Base-by-base conservation (phyloP, 2,888 invertebrate genomes). In the Pheosia gnoma region DNA sequence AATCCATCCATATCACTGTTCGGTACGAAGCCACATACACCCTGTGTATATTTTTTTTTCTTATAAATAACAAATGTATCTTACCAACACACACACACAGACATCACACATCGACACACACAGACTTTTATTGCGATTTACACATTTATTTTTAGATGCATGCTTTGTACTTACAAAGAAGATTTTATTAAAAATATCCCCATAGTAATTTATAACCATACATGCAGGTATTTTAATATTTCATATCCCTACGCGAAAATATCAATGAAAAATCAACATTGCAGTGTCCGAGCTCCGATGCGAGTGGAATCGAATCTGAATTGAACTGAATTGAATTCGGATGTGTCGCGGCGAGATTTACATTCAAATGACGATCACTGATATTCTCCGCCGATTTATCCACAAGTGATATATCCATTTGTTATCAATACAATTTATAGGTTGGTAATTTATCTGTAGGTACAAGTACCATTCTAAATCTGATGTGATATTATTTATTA, bases 281-380 rank as follows among this genome's bases (percentile, higher is more conserved):
- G 56, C 55, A 58, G 47, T 47, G 52, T 49, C 62, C 58, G 55
- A 59, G 62, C 62, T 65, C 66, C 66, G 66, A 75, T 73, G 62
- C 62, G 61, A 70, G 67, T 68, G 57, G 47, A 58, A 45, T 65
- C 58, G 61, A 61, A 63, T 63, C 54, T 37, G 59, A 58, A 63
- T 59, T n/a, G n/a, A 10, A 52, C n/a, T 39, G 37, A 55, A 55
- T 55, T 55, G 57, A 67, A 72, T 72, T 70, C 60, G 75, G 68
- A 72, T 60, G 57, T 60, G 60, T 51, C 60, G 60, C 63, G 62
- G n/a, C 60, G 43, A 59, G 55, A 75, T 74, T 72, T 72, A 68
- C 68, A 72, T 74, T 57, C 55, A 63, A 72, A 74, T 74, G 62
- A 63, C 61, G 59, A 57, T 70, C 69, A 66, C 69, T 63, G 70